Evolutionary conservation across 2,797 vertebrate species (phyloP), one percentile per base, ranked within the genome.

Genomic region (Takifugu ocellatus): DNA sequence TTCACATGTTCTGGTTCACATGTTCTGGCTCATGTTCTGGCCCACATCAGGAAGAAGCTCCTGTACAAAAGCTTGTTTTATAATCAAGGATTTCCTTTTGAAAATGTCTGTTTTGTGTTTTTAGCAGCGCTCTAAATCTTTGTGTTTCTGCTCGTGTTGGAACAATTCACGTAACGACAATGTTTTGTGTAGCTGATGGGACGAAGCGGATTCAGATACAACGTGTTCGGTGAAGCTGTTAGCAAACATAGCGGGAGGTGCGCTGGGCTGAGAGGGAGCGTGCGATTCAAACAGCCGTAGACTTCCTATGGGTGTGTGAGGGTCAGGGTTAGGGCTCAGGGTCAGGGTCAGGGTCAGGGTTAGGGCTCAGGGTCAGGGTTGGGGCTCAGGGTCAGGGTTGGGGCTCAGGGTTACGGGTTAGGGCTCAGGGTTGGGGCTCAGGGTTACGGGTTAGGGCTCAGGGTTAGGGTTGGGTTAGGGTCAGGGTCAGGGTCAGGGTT

Each of bases 261-360:
- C 39, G 21, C 43, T 68, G 56, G 72, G 55, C 57, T 60, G 66
- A 78, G 63, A 55, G 33, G 47, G 87, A 86, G 85, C 88, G 89
- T 92, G 90, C 90, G 91, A 90, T 79, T 89, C 86, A 84, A 65
- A 69, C 11, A 36, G 42, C 9, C 16, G 3, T 15, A 26, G 59
- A 58, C 26, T 57, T 42, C 2, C 14, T 45, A 16, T 45, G 42
- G 10, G 36, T 46, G 51, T 31, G 5, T 36, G 54, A 21, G 54
- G 8, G 11, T 25, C 11, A 31, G 26, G 15, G 16, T 57, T 17
- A 1, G 17, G 17, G n/a, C n/a, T 17, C 1, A 17, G 17, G 17
- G 17, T 17, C 1, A n/a, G 17, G 17, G 17, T 17, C 1, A 17
- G 17, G 17, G 17, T 17, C 1, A 17, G 17, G 17, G 17, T 17